Evolutionary conservation across 2,113 vertebrate species (phyloP).

Genomic region (Macrotus californicus): DNA sequence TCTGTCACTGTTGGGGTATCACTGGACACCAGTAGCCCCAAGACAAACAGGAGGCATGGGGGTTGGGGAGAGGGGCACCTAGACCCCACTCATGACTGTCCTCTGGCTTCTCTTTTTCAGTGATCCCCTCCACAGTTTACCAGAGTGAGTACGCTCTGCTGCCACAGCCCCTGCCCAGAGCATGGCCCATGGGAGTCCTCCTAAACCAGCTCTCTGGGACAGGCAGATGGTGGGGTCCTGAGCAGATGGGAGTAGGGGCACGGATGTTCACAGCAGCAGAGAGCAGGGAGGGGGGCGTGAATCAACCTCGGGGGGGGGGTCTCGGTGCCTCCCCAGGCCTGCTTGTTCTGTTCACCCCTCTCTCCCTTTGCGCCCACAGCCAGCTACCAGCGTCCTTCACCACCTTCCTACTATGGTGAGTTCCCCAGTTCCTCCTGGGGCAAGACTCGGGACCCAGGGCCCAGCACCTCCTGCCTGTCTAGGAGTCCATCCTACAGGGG

Average conservation of each 20-base stretch:
- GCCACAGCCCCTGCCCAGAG: fast-evolving
- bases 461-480: neutral
- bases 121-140: neutral
- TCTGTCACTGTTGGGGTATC: neutral
- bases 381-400: neutral
- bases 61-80: neutral
- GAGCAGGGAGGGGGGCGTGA: neutral
- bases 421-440: neutral
- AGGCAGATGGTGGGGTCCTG: neutral
- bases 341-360: neutral
- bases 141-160: constrained; percentile 18
- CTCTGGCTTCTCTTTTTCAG: neutral
- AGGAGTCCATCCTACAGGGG: neutral
- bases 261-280: neutral
- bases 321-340: neutral
- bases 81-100: neutral
- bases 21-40: neutral
- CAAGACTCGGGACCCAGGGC: neutral
- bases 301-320: neutral
- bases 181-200: fast-evolving
- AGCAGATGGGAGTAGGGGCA: neutral
- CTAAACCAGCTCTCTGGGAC: neutral
- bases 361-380: neutral
- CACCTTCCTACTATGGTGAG: constrained; percentile 61
- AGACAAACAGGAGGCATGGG: neutral